These are phyloP conservation scores for Himalopsyche japonica DNA, from an alignment of 2,888 invertebrate genomes.

Conservation along the genomic window DNA sequence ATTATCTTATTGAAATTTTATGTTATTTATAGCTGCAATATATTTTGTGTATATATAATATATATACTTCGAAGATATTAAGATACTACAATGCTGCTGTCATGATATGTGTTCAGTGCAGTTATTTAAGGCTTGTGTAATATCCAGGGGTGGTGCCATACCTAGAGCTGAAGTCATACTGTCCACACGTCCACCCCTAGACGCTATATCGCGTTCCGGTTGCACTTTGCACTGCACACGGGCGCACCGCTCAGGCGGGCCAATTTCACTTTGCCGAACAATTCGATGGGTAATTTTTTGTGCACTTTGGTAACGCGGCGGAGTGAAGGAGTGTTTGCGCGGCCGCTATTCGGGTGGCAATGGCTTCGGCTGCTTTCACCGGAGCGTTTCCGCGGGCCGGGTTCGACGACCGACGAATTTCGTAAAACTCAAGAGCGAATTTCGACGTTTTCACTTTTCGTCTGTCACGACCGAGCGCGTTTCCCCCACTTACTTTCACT, in stretches of 20 bases:
- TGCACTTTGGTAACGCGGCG: background rate
- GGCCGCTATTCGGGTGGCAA: background rate
- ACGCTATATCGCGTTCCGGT: background rate
- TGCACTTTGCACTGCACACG: conserved; percentile 1
- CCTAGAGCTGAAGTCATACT: conserved; percentile 1
- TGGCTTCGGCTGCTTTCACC: conserved; percentile 4
- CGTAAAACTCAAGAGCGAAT: conserved; percentile 4
- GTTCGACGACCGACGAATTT: conserved; percentile 1
- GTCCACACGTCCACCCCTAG: conserved; percentile 1
- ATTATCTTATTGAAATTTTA: no score
- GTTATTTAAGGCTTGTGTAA: background rate
- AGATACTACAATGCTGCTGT: no score
- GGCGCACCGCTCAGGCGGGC: background rate
- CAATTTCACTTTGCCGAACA: background rate
- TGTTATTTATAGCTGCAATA: no score
- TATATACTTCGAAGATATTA: no score
- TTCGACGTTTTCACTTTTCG: conserved; percentile 8
- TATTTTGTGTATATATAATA: no score
- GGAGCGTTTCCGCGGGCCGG: conserved; percentile 3
- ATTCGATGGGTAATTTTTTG: background rate
- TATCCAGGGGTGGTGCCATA: background rate
- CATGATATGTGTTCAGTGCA: background rate
- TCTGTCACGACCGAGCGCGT: background rate
- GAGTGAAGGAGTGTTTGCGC: background rate
- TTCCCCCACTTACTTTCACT: background rate